Conservation (phyloP, 2,888 invertebrate genomes). For the Pimpla rufipes region DNA sequence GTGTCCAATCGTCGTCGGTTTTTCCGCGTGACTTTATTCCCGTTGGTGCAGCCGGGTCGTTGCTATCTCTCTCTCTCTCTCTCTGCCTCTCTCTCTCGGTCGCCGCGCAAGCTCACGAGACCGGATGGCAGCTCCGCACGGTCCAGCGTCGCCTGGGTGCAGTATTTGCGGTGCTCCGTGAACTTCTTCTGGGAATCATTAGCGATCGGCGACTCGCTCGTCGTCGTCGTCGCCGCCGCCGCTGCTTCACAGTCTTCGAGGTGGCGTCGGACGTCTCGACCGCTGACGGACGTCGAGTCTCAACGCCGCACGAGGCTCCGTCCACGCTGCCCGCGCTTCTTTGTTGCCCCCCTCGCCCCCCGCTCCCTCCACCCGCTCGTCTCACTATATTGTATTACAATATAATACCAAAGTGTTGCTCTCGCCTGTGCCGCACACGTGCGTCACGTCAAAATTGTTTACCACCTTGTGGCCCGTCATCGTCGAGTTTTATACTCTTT, state of each 20-base stretch:
- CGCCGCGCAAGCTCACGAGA: conserved; percentile 15
- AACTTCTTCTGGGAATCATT: conserved; percentile 61
- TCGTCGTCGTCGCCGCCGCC: conserved; percentile 23
- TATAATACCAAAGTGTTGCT: conserved; percentile 11
- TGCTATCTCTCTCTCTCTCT: conserved; percentile 24
- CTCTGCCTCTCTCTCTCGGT: neutral
- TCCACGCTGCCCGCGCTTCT: conserved; percentile 9
- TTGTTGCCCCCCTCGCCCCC: conserved; percentile 23
- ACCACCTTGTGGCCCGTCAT: conserved; percentile 39
- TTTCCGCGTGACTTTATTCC: conserved; percentile 23
- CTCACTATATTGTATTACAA: neutral
- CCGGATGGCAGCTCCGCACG: conserved; percentile 24
- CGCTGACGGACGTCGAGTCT: conserved; percentile 41
- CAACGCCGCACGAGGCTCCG: conserved; percentile 13
- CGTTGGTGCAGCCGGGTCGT: conserved; percentile 30
- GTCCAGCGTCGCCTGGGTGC: conserved; percentile 14
- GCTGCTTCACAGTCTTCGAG: neutral
- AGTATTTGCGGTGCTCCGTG: conserved; percentile 46
- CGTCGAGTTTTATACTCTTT: conserved; percentile 35
- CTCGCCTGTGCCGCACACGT: neutral
- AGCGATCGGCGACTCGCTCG: conserved; percentile 42
- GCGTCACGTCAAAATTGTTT: conserved; percentile 33
- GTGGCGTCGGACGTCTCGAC: conserved; percentile 26
- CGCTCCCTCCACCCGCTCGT: too few relatives aligned
- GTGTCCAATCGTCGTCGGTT: conserved; percentile 8